Conservation (phyloP, 2,888 invertebrate genomes). For the Eupithecia inturbata region DNA sequence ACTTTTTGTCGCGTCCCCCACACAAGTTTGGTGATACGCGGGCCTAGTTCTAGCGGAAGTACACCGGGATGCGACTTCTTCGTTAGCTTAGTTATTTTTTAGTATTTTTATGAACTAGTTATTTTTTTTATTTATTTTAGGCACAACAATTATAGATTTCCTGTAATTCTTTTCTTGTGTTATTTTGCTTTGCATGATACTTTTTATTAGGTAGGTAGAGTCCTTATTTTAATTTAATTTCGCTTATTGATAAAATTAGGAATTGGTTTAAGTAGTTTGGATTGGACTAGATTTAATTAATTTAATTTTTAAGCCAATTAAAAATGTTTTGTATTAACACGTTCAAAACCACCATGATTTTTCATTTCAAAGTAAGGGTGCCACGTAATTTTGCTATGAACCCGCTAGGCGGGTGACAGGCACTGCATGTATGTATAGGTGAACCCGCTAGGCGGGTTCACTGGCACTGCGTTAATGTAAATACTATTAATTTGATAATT, state of each 20-base stretch:
- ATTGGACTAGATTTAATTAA: neutral
- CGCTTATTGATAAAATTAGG: neutral
- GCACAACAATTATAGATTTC: slow-evolving; percentile 1
- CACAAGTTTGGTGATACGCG: slow-evolving; percentile 84
- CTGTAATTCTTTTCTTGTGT: slow-evolving; percentile 1
- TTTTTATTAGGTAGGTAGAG: neutral
- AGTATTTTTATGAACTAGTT: slow-evolving; percentile 34
- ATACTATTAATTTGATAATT: no score
- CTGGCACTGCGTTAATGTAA: no score
- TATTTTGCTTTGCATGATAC: neutral
- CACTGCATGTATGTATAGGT: no score
- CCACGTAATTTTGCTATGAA: no score
- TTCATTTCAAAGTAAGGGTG: no score
- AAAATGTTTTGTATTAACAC: no score
- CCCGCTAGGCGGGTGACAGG: no score
- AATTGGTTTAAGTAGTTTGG: neutral
- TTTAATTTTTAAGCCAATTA: neutral
- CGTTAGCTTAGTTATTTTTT: slow-evolving; percentile 48
- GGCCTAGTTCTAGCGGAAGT: slow-evolving; percentile 81
- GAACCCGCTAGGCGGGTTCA: no score
- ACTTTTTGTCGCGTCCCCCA: slow-evolving; percentile 63
- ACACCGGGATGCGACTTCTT: slow-evolving; percentile 60
- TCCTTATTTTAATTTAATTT: neutral
- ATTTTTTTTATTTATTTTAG: slow-evolving; percentile 23
- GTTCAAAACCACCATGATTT: no score